These are phyloP conservation scores for Catagonus wagneri DNA, from an alignment of 2,113 vertebrate genomes.

Conservation along the genomic window DNA sequence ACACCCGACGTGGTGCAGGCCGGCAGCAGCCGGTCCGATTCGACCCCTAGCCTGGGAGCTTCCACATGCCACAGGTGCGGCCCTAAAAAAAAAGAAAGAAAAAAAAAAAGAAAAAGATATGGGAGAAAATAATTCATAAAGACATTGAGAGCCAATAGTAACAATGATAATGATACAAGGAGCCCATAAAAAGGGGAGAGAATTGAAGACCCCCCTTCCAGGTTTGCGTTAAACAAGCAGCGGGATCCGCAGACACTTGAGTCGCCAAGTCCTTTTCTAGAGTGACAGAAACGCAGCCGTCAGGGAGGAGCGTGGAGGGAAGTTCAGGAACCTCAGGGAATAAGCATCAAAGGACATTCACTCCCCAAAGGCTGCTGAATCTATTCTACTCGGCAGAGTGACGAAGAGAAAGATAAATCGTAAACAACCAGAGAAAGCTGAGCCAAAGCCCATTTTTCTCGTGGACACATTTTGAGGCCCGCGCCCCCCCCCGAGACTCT, in stretches of 20 bases:
- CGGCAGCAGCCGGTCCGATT: too few species aligned
- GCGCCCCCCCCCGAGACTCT: rapidly evolving
- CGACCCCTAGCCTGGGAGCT: too few species aligned
- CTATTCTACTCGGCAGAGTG: background rate
- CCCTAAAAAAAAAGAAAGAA: too few species aligned
- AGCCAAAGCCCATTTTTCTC: background rate
- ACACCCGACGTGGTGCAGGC: too few species aligned
- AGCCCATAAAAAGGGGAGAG: background rate
- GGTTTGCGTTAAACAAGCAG: background rate
- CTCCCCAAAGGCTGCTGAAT: rapidly evolving
- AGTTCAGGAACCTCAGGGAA: rapidly evolving
- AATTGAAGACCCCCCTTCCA: background rate
- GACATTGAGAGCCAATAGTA: background rate
- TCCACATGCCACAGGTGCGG: too few species aligned
- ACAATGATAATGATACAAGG: background rate
- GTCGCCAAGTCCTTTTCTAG: background rate
- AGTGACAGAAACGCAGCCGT: rapidly evolving
- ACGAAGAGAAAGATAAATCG: background rate
- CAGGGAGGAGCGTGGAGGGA: too few species aligned
- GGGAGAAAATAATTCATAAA: background rate
- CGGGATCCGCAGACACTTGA: rapidly evolving
- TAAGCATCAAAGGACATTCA: rapidly evolving
- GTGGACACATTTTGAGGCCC: rapidly evolving
- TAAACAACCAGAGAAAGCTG: background rate
- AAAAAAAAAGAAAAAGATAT: background rate